These are phyloP conservation scores for Fregata magnificens DNA, from an alignment of 2,113 vertebrate species.

Conservation along the genomic window DNA sequence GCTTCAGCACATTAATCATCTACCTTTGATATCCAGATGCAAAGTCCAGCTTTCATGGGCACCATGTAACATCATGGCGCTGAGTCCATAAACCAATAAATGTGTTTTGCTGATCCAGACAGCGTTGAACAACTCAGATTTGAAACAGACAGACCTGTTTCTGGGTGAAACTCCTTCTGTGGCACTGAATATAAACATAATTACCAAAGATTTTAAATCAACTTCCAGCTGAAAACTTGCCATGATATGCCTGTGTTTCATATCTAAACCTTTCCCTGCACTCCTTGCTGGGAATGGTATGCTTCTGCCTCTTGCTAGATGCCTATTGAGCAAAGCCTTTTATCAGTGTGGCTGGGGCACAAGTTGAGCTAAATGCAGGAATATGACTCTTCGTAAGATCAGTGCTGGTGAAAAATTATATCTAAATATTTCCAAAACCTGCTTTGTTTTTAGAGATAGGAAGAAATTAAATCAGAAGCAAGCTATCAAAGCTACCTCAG, in stretches of 20 bases:
- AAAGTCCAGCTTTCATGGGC: not conserved
- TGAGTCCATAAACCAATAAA: not conserved
- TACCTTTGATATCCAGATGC: not conserved
- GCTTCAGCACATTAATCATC: not conserved
- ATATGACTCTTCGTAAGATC: not conserved
- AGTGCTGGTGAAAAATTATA: not conserved
- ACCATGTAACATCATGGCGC: not conserved
- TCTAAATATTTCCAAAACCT: not conserved
- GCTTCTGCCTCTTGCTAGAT: not conserved
- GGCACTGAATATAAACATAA: not conserved
- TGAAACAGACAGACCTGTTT: not conserved
- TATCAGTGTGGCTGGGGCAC: not conserved
- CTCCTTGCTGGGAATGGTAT: not conserved
- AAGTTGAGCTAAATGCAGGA: not conserved
- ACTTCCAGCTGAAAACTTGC: constrained; percentile 4
- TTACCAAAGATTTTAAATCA: constrained; percentile 7
- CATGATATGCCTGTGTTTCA: not conserved
- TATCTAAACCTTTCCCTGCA: not conserved
- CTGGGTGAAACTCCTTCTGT: not conserved
- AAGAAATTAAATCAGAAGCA: not conserved
- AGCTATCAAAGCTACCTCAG: not conserved
- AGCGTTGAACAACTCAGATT: not conserved
- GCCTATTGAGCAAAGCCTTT: not conserved
- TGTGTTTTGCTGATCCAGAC: not conserved
- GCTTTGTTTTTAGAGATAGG: not conserved